These are phyloP conservation scores for Eledone cirrhosa DNA, from an alignment of 2,888 invertebrate genomes.

Conservation along the genomic window DNA sequence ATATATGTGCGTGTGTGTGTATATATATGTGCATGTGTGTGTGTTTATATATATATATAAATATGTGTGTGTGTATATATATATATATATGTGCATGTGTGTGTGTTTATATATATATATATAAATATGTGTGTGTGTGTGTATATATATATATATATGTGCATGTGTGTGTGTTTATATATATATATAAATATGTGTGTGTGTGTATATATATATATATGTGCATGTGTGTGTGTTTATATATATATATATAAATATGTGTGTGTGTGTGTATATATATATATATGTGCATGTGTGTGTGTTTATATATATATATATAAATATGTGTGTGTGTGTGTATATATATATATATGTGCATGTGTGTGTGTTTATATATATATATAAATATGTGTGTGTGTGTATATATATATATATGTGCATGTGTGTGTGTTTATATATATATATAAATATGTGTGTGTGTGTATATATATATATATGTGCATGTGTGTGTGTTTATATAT, in stretches of 20 bases:
- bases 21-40: background rate
- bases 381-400: background rate
- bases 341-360: background rate
- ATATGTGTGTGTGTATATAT: background rate
- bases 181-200: background rate
- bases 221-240: background rate
- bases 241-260: background rate
- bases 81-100: background rate
- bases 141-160: background rate
- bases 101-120: background rate
- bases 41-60: background rate
- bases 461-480: background rate
- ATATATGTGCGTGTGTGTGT: background rate
- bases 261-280: background rate
- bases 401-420: background rate
- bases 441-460: background rate
- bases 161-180: background rate
- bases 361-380: background rate
- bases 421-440: background rate
- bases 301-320: background rate
- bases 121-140: background rate
- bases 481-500: background rate
- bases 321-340: background rate
- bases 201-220: background rate
- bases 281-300: background rate